Evolutionary conservation across 1,140 invertebrate species (phyloP).

Genomic region (Euura lappo): DNA sequence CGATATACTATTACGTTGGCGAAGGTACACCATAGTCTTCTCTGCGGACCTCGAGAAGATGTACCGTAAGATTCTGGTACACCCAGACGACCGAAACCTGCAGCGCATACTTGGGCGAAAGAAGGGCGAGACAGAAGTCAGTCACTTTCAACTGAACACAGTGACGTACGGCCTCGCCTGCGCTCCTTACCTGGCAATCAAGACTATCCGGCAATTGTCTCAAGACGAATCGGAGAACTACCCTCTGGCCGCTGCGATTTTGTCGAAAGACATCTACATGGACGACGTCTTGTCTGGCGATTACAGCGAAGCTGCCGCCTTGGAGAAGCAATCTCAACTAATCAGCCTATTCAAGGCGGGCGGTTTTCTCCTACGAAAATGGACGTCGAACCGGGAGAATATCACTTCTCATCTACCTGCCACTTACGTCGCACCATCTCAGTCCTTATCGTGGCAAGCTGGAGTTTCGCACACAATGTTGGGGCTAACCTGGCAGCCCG

Average conservation of each 20-base stretch:
- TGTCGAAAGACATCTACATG: conserved; percentile 30
- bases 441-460: conserved; percentile 11
- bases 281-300: conserved; percentile 33
- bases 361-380: conserved; percentile 32
- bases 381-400: conserved; percentile 12
- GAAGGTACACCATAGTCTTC: neutral
- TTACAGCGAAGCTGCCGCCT: conserved; percentile 17
- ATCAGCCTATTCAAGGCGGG: conserved; percentile 17
- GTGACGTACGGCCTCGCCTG: conserved; percentile 37
- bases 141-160: conserved; percentile 27
- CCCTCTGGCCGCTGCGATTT: conserved; percentile 1
- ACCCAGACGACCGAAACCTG: conserved; percentile 28
- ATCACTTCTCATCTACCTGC: conserved; percentile 18
- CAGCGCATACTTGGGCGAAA: conserved; percentile 44
- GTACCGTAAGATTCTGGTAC: conserved; percentile 40
- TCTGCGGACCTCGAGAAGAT: conserved; percentile 18
- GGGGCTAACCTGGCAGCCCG: conserved; percentile 28
- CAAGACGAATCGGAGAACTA: conserved; percentile 10
- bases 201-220: conserved; percentile 38
- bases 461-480: conserved; percentile 20
- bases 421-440: neutral
- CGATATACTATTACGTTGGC: neutral
- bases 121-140: neutral
- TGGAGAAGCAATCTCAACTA: conserved; percentile 30
- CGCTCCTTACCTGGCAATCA: conserved; percentile 29